These are phyloP conservation scores for Catharus fuscescens DNA, from an alignment of 2,113 vertebrate genomes.

Conservation along the genomic window DNA sequence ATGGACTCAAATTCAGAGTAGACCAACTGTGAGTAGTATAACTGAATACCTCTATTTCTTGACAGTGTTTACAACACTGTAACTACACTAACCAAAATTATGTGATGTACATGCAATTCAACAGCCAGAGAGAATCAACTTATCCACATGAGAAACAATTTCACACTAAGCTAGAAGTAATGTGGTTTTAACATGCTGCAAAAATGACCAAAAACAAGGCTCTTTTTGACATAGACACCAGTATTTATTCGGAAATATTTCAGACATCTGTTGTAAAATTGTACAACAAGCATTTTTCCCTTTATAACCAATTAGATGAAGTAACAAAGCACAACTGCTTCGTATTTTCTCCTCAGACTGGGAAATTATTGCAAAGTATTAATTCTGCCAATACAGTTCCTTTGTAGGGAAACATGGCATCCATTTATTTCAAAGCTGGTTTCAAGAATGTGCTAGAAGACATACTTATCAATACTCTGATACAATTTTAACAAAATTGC, in stretches of 20 bases:
- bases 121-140: slow-evolving; percentile 10
- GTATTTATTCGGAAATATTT: not conserved
- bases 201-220: not conserved
- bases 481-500: not conserved
- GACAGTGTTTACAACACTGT: not conserved
- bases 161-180: slow-evolving; percentile 23
- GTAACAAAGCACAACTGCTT: not conserved
- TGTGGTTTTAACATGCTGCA: not conserved
- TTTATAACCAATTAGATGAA: not conserved
- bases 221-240: not conserved
- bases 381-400: not conserved
- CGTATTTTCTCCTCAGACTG: not conserved
- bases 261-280: not conserved
- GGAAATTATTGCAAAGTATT: not conserved
- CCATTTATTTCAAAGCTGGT: slow-evolving; percentile 4
- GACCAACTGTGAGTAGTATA: not conserved
- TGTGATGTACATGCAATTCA: not conserved
- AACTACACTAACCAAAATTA: not conserved
- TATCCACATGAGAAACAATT: slow-evolving; percentile 32
- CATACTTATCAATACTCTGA: not conserved
- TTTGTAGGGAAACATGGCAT: not conserved
- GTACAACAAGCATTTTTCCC: not conserved
- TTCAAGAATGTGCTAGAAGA: not conserved
- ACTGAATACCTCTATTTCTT: not conserved
- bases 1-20: not conserved